Conservation (phyloP, 2,888 invertebrate species). For the Norana najaformis region DNA sequence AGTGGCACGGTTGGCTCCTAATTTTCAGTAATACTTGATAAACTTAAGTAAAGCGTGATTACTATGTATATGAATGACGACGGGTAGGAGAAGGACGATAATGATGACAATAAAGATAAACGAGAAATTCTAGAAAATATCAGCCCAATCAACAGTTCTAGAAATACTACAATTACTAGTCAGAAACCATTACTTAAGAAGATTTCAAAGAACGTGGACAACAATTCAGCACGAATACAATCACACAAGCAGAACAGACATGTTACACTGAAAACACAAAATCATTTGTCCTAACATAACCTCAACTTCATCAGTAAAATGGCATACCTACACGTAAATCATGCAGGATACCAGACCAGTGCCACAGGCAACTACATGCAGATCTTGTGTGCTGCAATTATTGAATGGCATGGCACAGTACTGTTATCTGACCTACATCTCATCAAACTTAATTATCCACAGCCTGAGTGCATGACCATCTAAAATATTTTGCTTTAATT, state of each 20-base stretch:
- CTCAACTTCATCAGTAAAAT: not conserved
- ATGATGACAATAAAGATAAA: not conserved
- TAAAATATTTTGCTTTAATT: not conserved
- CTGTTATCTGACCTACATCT: not conserved
- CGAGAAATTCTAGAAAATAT: constrained; percentile 2
- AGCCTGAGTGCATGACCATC: not conserved
- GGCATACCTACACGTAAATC: not conserved
- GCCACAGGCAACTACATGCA: not conserved
- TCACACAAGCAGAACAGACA: constrained; percentile 1
- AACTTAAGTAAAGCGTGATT: not conserved
- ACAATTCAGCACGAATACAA: not conserved
- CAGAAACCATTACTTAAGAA: not conserved
- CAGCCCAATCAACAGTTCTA: not conserved
- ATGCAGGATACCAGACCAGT: not conserved
- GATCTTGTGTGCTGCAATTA: no score
- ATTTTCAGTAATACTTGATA: constrained; percentile 13
- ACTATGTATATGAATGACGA: not conserved
- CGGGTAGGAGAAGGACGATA: not conserved
- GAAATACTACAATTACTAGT: not conserved
- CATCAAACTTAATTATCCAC: not conserved
- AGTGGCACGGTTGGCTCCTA: no score
- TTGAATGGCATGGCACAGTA: not conserved
- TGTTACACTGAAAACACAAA: constrained; percentile 1
- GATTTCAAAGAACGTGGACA: not conserved
- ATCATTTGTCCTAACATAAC: not conserved